Evolutionary conservation across 1,140 invertebrate genomes (phyloP).

Genomic region (Anthonomus grandis): DNA sequence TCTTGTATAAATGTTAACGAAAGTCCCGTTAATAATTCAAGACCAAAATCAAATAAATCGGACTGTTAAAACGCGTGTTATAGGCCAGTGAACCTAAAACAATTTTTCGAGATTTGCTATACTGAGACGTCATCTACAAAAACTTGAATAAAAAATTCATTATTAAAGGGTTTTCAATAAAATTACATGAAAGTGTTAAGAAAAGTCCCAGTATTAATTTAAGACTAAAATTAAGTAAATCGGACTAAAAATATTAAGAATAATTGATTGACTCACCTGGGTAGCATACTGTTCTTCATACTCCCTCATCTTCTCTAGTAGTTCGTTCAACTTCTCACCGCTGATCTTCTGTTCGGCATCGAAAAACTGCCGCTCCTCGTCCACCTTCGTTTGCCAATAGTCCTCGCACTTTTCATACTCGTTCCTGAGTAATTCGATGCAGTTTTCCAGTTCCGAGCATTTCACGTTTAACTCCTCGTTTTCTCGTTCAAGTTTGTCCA

Average conservation of each 20-base stretch:
- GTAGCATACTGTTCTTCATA: slow-evolving; percentile 73
- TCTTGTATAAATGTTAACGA: too few relatives aligned
- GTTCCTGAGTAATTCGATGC: slow-evolving; percentile 66
- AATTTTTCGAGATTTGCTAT: too few relatives aligned
- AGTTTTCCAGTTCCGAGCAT: slow-evolving; percentile 65
- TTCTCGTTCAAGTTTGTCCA: slow-evolving; percentile 43
- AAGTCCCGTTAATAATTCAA: too few relatives aligned
- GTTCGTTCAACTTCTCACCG: slow-evolving; percentile 72
- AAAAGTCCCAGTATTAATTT: too few relatives aligned
- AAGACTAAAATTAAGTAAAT: too few relatives aligned
- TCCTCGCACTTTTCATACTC: slow-evolving; percentile 83
- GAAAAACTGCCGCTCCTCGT: slow-evolving; percentile 71
- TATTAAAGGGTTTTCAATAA: too few relatives aligned
- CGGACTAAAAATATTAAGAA: slow-evolving; percentile 27
- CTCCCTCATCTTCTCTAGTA: slow-evolving; percentile 71
- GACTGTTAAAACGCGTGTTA: too few relatives aligned
- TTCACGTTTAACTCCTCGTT: slow-evolving; percentile 54
- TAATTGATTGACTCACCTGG: slow-evolving; percentile 36
- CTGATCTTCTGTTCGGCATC: slow-evolving; percentile 73
- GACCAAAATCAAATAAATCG: too few relatives aligned
- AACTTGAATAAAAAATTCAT: slow-evolving; percentile 27
- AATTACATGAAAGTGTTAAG: too few relatives aligned
- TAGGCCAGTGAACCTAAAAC: too few relatives aligned
- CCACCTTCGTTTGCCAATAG: slow-evolving; percentile 75
- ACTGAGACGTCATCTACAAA: background rate